Base-by-base conservation (phyloP, 2,888 invertebrate species). In the Muscina levida region DNA sequence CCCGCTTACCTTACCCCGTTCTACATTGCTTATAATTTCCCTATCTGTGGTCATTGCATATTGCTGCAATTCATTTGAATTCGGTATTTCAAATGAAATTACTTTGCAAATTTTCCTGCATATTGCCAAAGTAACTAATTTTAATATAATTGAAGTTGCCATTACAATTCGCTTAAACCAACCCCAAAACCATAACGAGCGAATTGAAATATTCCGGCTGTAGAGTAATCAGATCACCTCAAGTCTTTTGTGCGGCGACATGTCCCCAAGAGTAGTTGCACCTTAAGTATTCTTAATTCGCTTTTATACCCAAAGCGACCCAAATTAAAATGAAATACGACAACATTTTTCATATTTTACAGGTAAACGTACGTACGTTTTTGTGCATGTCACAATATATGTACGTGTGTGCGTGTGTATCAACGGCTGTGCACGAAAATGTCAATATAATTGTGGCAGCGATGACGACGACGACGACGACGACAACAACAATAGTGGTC, bases 401-500 rank as follows among this genome's bases (percentile, higher is more conserved):
- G n/a, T n/a, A 2, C 15, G 37, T 3, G 2, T 57, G 5, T 3
- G 37, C 13, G 57, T 15, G 57, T 8, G 57, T n/a, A n/a, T n/a
- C n/a, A n/a, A n/a, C n/a, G n/a, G n/a, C n/a, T 37, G 26, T 31
- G 57, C 31, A 31, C 3, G 31, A 15, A 57, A 57, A 57, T 57
- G 17, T 26, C 57, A 57, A 57, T 57, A 57, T 57, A 57, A 57
- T 57, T 57, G 57, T 24, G 56, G n/a, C 56, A 56, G n/a, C 56
- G 26, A 26, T 26, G 26, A 56, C 56, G 26, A 56, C 11, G 26
- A 26, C 26, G 26, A 56, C 56, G 56, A 56, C 57, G 26, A 57
- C 57, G 5, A 3, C 57, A 57, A 57, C 57, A 57, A 31, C 8
- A 31, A 31, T 31, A 8, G 8, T 8, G 3, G 31, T 31, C 3